phyloP scores from a whole-genome alignment of 2,888 invertebrate species.

The Macrosiphum euphorbiae region DNA sequence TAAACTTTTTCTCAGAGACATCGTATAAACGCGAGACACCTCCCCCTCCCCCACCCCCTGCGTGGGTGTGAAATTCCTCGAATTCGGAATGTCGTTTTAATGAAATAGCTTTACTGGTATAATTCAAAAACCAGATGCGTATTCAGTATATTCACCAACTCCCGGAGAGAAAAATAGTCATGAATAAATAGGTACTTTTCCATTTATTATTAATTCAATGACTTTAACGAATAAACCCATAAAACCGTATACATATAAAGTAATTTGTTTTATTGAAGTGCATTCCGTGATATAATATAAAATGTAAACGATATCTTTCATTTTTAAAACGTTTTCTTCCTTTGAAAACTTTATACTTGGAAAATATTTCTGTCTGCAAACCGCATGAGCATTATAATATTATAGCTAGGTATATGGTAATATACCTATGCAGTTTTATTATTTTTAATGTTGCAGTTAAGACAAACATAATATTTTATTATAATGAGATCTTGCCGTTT shows the following conservation, averaged over 20 bases:
- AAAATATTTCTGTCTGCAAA: neutral
- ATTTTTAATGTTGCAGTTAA: neutral
- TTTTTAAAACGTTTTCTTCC: slow-evolving; percentile 8
- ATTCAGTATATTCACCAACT: neutral
- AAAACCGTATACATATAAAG: slow-evolving; percentile 14
- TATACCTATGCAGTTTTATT: neutral
- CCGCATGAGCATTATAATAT: neutral
- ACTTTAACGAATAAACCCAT: slow-evolving; percentile 22
- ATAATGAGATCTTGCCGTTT: neutral
- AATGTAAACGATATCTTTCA: slow-evolving; percentile 9
- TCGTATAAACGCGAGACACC: slow-evolving; percentile 1
- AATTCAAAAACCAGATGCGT: slow-evolving; percentile 37
- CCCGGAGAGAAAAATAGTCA: slow-evolving; percentile 27
- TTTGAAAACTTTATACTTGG: neutral
- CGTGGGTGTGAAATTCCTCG: slow-evolving; percentile 37
- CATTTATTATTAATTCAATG: slow-evolving; percentile 31
- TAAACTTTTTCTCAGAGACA: slow-evolving; percentile 1
- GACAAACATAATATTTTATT: neutral
- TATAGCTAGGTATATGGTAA: neutral
- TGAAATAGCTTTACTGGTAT: slow-evolving; percentile 46
- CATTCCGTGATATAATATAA: slow-evolving; percentile 6
- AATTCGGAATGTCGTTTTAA: slow-evolving; percentile 54
- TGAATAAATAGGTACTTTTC: slow-evolving; percentile 20
- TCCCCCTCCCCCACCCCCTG: neutral
- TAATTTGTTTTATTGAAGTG: slow-evolving; percentile 32